Conservation (phyloP, 2,888 invertebrate genomes). For the Phortica okadai region DNA sequence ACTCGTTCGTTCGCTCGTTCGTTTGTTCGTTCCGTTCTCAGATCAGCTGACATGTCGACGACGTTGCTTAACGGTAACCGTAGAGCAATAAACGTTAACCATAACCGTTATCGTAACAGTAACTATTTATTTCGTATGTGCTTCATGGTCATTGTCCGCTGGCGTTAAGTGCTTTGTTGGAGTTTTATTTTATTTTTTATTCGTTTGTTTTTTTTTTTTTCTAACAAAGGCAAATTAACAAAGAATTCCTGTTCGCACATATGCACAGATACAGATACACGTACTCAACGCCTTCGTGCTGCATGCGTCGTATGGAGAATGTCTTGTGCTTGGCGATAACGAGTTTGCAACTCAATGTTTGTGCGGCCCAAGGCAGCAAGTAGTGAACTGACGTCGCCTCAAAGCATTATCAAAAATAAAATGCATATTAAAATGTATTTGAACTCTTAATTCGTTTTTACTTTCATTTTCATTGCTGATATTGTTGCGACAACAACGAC, state of each 20-base stretch:
- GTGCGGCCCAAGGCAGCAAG: too few species aligned
- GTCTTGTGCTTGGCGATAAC: background rate
- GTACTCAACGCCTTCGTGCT: background rate
- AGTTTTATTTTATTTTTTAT: conserved; percentile 37
- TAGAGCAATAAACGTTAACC: conserved; percentile 33
- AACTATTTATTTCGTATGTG: conserved; percentile 78
- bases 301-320: background rate
- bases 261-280: background rate
- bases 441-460: too few species aligned
- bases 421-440: too few species aligned
- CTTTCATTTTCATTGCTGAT: background rate
- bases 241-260: background rate
- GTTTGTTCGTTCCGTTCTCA: background rate
- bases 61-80: conserved; percentile 46
- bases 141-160: conserved; percentile 87
- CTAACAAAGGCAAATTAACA: too few species aligned
- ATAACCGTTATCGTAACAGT: conserved; percentile 31
- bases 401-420: too few species aligned
- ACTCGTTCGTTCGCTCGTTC: background rate
- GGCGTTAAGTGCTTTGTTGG: conserved; percentile 31
- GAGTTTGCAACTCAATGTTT: background rate
- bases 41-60: background rate
- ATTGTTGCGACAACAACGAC: background rate
- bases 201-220: conserved; percentile 1
- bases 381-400: too few species aligned